Conservation (phyloP, 1,140 invertebrate species). For the Drosophila varians region DNA sequence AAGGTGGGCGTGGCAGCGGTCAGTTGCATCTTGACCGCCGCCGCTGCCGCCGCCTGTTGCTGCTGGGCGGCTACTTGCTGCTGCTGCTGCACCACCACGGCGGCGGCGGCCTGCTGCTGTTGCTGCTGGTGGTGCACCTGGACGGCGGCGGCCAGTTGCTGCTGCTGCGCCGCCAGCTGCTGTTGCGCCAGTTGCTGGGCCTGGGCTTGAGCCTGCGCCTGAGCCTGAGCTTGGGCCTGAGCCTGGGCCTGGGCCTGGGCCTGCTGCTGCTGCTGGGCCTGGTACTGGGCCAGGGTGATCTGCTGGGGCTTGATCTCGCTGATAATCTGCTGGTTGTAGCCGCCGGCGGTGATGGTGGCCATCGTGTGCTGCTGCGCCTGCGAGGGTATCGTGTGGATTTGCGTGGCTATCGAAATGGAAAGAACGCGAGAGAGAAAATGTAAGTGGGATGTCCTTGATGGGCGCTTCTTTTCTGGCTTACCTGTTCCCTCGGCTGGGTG, state of each 20-base stretch:
- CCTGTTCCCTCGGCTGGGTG: constrained; percentile 71
- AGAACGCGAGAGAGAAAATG: too few species aligned
- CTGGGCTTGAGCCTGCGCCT: constrained; percentile 51
- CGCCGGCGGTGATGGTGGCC: constrained; percentile 76
- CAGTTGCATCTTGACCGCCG: constrained; percentile 67
- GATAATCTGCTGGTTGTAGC: constrained; percentile 81
- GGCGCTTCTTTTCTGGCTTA: constrained; percentile 10
- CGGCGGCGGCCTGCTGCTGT: constrained; percentile 36
- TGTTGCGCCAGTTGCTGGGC: constrained; percentile 58
- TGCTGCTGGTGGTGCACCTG: constrained; percentile 72
- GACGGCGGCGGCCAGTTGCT: constrained; percentile 50
- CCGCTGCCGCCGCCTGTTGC: constrained; percentile 38
- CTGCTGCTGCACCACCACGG: constrained; percentile 35
- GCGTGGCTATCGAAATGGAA: constrained; percentile 48
- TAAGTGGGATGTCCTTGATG: neutral
- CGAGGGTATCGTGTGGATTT: constrained; percentile 77
- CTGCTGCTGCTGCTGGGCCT: constrained; percentile 77
- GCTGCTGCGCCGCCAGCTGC: constrained; percentile 64
- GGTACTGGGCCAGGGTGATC: constrained; percentile 79
- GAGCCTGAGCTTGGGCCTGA: constrained; percentile 54
- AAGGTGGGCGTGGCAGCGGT: constrained; percentile 76
- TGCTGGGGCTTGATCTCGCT: constrained; percentile 82
- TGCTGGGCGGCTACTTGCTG: constrained; percentile 43
- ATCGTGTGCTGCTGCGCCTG: constrained; percentile 77
- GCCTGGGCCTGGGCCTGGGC: constrained; percentile 58